phyloP scores from a whole-genome alignment of 30 jellyfish, hydroid and myxozoan species.

The Catostylus mosaicus region DNA sequence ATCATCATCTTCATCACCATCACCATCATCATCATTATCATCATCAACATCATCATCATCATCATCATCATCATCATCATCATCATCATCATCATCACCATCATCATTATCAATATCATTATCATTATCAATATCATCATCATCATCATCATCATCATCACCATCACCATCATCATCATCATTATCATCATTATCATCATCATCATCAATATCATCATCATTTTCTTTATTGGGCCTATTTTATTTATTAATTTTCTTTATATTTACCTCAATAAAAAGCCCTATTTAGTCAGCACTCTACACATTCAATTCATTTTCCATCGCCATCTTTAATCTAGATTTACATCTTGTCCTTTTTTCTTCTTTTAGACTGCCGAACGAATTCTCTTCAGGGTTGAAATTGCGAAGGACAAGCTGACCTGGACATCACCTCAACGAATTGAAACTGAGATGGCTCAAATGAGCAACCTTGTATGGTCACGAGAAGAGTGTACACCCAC shows the following conservation, averaged over 20 bases:
- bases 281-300: no score
- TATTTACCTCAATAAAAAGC: no score
- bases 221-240: neutral
- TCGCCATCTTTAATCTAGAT: no score
- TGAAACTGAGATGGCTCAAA: constrained; percentile 17
- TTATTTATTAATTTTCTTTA: no score
- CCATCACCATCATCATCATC: neutral
- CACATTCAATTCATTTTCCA: no score
- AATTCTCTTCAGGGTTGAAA: constrained; percentile 22
- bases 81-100: neutral
- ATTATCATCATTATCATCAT: neutral
- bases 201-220: neutral
- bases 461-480: constrained; percentile 30
- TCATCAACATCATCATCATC: neutral
- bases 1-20: neutral
- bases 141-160: neutral
- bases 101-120: neutral
- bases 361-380: constrained; percentile 11
- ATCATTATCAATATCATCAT: neutral
- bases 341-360: no score
- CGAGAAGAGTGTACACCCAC: neutral
- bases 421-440: constrained; percentile 43
- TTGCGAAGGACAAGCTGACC: constrained; percentile 8
- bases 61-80: neutral
- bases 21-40: constrained; percentile 1